phyloP scores from a whole-genome alignment of 2,797 vertebrate species.

The Enteromius afrohamiltoni region DNA sequence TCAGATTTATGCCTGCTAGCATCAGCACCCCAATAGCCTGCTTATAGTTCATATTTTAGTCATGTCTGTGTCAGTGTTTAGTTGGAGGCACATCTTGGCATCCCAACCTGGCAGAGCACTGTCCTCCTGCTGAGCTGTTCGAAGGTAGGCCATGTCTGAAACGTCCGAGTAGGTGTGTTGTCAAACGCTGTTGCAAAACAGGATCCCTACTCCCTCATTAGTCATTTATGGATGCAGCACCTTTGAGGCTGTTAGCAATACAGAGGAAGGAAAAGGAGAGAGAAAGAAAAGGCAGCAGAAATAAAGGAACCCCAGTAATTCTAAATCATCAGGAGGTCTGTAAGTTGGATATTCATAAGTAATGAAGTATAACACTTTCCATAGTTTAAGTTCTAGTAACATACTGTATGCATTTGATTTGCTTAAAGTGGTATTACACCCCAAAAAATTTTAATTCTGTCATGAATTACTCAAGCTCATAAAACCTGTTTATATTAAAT shows the following conservation, averaged over 20 bases:
- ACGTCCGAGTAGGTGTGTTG: constrained; percentile 45
- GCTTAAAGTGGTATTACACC: not conserved
- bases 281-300: constrained; percentile 23
- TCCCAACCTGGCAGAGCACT: constrained; percentile 20
- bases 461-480: not conserved
- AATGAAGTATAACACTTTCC: not conserved
- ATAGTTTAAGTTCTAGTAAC: not conserved
- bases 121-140: constrained; percentile 33
- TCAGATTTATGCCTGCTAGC: constrained; percentile 19
- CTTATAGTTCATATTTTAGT: constrained; percentile 44
- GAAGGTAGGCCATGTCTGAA: constrained; percentile 30
- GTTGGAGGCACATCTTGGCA: constrained; percentile 23
- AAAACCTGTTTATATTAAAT: too few relatives aligned
- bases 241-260: constrained; percentile 8
- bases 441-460: not conserved
- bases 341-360: not conserved
- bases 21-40: constrained; percentile 10
- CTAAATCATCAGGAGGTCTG: constrained; percentile 36
- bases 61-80: constrained; percentile 45
- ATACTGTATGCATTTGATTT: not conserved
- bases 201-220: constrained; percentile 69
- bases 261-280: constrained; percentile 1
- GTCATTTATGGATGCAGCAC: constrained; percentile 71
- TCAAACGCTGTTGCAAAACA: constrained; percentile 65
- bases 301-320: constrained; percentile 38